Evolutionary conservation across 2,888 invertebrate genomes (phyloP).

Genomic region (Imbricaverruca yamaguchii): DNA sequence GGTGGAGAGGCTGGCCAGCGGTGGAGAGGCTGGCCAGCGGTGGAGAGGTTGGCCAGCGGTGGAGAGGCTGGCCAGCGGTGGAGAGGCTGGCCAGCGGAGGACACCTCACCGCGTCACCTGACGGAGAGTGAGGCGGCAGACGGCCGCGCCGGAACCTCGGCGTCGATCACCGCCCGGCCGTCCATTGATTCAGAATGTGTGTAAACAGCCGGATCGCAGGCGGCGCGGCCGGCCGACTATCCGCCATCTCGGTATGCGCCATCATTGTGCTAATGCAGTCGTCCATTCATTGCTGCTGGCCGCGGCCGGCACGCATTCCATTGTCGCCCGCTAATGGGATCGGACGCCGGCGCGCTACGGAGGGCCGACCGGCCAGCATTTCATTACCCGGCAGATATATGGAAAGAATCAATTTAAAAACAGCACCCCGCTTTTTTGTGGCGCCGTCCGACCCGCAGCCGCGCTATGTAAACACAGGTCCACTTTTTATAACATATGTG

Average conservation of each 20-base stretch:
- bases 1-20: no score
- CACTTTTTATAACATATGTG: conserved; percentile 19
- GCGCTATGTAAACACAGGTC: conserved; percentile 11
- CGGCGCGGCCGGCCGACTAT: background rate
- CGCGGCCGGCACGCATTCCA: conserved; percentile 3
- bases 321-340: background rate
- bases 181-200: conserved; percentile 9
- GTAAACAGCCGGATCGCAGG: conserved; percentile 5
- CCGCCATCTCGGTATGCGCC: conserved; percentile 6
- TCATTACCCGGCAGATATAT: conserved; percentile 11
- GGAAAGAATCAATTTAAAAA: conserved; percentile 21
- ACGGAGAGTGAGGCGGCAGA: no score
- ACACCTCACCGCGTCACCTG: no score
- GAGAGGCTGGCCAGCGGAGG: no score
- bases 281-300: background rate
- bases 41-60: no score
- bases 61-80: no score
- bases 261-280: conserved; percentile 3
- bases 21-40: no score
- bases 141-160: conserved; percentile 3
- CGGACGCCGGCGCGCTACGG: background rate
- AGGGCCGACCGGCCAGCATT: background rate
- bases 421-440: conserved; percentile 4
- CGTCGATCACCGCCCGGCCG: conserved; percentile 3
- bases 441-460: background rate